Evolutionary conservation across 2,797 vertebrate species (phyloP), one percentile per base, ranked within the genome.

Genomic region (Clarias platycephalus): DNA sequence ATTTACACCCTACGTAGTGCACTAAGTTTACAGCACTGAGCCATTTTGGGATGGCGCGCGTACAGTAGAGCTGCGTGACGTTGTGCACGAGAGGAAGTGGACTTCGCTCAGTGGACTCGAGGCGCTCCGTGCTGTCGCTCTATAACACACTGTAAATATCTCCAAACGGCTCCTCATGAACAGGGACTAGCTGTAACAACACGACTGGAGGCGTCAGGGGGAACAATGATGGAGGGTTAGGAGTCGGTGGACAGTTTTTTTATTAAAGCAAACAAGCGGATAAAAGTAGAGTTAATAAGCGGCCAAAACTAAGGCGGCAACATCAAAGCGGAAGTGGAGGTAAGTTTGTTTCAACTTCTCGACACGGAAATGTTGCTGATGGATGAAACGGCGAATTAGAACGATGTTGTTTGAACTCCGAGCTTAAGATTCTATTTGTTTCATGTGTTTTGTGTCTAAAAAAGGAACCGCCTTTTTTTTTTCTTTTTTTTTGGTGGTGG

Each of bases 281-380:
- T 26, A 57, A n/a, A 49, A 26, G 57, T 8, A 40, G 16, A 49
- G 6, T 49, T 80, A 28, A 62, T 22, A 28, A 49, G 58, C 20
- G 37, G 40, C 55, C 44, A 62, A 76, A 55, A 67, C 77, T 26
- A 81, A 81, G 72, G 83, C 84, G 87, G 60, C 31, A 8, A 80
- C 91, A 93, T 93, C 92, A 94, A 95, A 94, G 91, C 93, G 94
- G 94, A 96, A 95, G 93, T 94, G 94, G 94, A 94, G 86, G 89
- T 90, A 89, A 95, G 95, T 95, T 95, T 90, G 84, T 68, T 85
- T 85, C 74, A 89, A 82, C 84, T 87, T 86, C 79, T 34, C n/a
- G 2, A 57, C 16, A 34, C 37, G 7, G 63, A 76, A 34, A 66
- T 58, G 31, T 58, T 26, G 31, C 44, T 37, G 55, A 3, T 40